Base-by-base conservation (phyloP, 2,888 invertebrate species). In the Heliconius sara region DNA sequence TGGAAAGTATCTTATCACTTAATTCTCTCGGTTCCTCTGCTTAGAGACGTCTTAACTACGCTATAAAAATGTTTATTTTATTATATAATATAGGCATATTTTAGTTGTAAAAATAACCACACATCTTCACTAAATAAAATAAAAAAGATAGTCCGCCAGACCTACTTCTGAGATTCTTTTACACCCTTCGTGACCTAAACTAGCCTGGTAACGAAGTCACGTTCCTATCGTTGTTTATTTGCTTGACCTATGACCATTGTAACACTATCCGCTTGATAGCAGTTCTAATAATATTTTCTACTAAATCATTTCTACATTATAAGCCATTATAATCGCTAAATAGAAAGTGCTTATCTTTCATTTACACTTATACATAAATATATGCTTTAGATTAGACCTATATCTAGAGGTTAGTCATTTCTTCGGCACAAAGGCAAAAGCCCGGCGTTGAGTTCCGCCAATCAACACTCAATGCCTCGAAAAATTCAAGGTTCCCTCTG, bases 241-340 rank as follows among this genome's bases (percentile, higher is more conserved):
- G 34, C 76, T 76, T 79, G 81, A 80, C 80, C 81, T 82, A 80
- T 79, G 78, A 73, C 76, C 73, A n/a, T 16, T 76, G 74, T 76
- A 67, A 77, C 52, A 74, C 70, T 74, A 80, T 80, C 68, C 73
- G 43, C n/a, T 16, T 34, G 81, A 82, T 82, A 82, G 43, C 60
- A 74, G 57, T 63, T 30, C 63, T 63, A 75, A 67, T 70, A 63
- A 68, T 70, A 57, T 79, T 75, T 68, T 57, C 68, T 63, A 43
- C 73, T 73, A 57, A 30, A 47, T n/a, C 30, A 74, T 60, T 74
- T 75, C n/a, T 75, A 60, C 65, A 39, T 25, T 66, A 39, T 72
- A 67, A 19, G 66, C 30, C 22, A 74, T 74, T 74, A 43, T 12
- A 57, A 47, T 39, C 9, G 63, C 75, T 39, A 25, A 43, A 63